Evolutionary conservation across 1,140 invertebrate species (phyloP).

Genomic region (Papilio polytes): DNA sequence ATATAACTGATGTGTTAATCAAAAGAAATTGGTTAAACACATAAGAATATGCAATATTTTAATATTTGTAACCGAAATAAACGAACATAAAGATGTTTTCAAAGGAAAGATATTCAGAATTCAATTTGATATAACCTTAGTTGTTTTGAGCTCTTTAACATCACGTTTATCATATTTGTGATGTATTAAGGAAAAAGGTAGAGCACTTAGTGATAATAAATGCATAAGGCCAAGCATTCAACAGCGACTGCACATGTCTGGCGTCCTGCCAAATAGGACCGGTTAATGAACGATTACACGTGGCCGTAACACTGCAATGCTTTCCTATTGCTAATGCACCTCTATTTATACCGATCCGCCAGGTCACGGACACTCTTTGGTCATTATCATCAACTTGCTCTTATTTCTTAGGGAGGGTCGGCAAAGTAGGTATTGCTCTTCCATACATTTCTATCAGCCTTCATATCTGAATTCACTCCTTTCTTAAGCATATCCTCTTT

Average conservation of each 20-base stretch:
- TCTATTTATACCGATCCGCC: constrained; percentile 2
- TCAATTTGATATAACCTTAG: not conserved
- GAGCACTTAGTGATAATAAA: constrained; percentile 16
- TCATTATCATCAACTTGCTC: no score
- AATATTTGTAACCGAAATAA: not conserved
- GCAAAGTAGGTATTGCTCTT: no score
- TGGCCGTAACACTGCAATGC: constrained; percentile 39
- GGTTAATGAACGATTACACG: constrained; percentile 58
- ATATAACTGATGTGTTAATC: no score
- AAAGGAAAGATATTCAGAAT: not conserved
- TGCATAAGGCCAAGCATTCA: constrained; percentile 19
- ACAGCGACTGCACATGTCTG: constrained; percentile 46
- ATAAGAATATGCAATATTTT: no score
- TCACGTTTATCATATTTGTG: not conserved
- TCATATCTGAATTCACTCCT: no score
- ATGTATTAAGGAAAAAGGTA: not conserved
- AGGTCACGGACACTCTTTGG: not conserved
- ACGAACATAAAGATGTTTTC: not conserved
- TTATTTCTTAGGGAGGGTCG: no score
- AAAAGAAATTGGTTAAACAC: no score
- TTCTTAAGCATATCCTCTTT: no score
- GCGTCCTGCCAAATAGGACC: constrained; percentile 44
- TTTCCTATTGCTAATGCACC: not conserved
- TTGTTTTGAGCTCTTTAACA: not conserved
- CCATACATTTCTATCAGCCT: no score